Percentiles rank a stretch among this genome's conserved stretches.
Conservation (phyloP, 2,113 vertebrate genomes). For the Microtus montanus region DNA sequence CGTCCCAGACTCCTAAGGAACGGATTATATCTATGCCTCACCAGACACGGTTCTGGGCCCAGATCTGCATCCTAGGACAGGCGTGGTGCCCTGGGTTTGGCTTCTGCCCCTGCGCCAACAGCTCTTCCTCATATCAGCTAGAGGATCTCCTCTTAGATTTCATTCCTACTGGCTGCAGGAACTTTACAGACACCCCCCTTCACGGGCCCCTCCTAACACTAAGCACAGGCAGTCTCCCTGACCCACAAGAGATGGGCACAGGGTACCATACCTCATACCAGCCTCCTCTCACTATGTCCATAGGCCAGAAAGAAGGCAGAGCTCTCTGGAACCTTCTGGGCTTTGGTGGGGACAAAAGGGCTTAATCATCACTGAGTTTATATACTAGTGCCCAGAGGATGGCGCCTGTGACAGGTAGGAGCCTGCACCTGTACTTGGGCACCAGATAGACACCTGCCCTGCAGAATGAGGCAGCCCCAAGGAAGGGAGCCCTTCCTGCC, state of each 20-base stretch:
- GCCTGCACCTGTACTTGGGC: not conserved
- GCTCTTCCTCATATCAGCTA: not conserved
- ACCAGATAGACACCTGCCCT: not conserved
- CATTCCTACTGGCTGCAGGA: not conserved
- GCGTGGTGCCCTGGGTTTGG: not conserved
- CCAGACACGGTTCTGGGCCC: not conserved
- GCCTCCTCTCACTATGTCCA: not conserved
- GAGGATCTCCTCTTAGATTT: not conserved
- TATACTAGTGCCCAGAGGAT: accelerated
- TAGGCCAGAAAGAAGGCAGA: not conserved
- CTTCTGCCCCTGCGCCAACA: not conserved
- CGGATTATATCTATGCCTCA: not conserved
- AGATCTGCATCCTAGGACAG: not conserved
- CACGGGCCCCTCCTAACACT: too few species aligned
- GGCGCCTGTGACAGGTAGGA: not conserved
- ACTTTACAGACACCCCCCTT: not conserved
- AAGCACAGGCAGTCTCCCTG: not conserved
- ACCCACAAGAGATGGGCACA: not conserved
- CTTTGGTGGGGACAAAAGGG: accelerated
- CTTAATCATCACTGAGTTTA: too few species aligned
- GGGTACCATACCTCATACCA: not conserved
- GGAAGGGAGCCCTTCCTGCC: not conserved
- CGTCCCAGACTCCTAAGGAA: not conserved
- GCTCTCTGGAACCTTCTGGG: not conserved
- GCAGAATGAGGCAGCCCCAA: not conserved